Evolutionary conservation across 2,888 invertebrate genomes (phyloP).

Genomic region (Herminia tarsipennalis): DNA sequence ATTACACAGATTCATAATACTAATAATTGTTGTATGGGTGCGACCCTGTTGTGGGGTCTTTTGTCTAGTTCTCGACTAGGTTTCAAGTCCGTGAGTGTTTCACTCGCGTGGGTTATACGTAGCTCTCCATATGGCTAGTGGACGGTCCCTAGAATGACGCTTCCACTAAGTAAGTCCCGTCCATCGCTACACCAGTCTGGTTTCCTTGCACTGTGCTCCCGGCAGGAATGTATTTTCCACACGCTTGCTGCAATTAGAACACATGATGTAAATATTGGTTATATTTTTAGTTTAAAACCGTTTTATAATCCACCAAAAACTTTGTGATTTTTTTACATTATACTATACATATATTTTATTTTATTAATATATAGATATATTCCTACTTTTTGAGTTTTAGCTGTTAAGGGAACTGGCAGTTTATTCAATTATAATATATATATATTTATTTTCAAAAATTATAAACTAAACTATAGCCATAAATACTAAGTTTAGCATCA

Average conservation of each 20-base stretch:
- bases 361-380: background rate
- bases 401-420: conserved; percentile 9
- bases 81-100: conserved; percentile 40
- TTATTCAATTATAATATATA: background rate
- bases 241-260: conserved; percentile 88
- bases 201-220: conserved; percentile 92
- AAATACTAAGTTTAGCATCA: background rate
- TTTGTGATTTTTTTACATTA: conserved; percentile 1
- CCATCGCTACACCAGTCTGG: conserved; percentile 93
- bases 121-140: conserved; percentile 73
- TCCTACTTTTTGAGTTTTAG: conserved; percentile 3
- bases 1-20: conserved; percentile 65
- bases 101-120: conserved; percentile 60
- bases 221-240: conserved; percentile 95
- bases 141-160: conserved; percentile 90
- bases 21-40: conserved; percentile 71
- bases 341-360: conserved; percentile 1
- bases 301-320: background rate
- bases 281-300: background rate
- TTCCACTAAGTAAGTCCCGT: conserved; percentile 94
- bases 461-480: background rate
- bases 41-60: conserved; percentile 31
- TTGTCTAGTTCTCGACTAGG: conserved; percentile 36
- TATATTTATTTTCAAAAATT: background rate
- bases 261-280: conserved; percentile 11